Conservation (phyloP, 2,888 invertebrate genomes). For the Acanthosepion pharaonis region DNA sequence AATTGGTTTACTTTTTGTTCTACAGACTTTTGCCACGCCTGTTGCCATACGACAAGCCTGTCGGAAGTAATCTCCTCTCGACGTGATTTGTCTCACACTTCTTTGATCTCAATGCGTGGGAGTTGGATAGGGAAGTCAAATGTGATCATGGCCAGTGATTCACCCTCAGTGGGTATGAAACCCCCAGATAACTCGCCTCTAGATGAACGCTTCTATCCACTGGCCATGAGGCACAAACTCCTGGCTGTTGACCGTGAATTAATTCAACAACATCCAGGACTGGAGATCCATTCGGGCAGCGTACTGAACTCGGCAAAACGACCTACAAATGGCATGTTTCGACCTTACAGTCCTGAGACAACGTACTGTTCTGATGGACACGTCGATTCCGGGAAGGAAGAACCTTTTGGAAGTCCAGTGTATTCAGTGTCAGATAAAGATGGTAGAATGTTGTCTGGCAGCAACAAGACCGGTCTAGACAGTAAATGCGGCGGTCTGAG, state of each 20-base stretch:
- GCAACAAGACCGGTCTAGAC: background rate
- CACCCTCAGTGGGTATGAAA: slow-evolving; percentile 23
- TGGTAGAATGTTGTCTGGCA: background rate
- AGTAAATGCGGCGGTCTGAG: background rate
- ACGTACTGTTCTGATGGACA: background rate
- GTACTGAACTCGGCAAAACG: background rate
- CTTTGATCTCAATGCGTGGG: slow-evolving; percentile 8
- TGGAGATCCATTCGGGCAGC: background rate
- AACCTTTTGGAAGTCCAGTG: background rate
- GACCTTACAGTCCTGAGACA: slow-evolving; percentile 42
- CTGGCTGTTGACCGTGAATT: slow-evolving; percentile 14
- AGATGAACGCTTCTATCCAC: slow-evolving; percentile 35
- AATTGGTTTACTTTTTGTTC: background rate
- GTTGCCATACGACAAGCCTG: background rate
- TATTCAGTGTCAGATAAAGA: background rate
- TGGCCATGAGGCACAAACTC: background rate
- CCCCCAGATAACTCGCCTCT: background rate
- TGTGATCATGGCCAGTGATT: background rate
- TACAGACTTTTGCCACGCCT: background rate
- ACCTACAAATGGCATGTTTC: slow-evolving; percentile 24
- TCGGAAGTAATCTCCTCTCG: background rate
- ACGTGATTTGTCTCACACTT: background rate
- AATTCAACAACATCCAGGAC: slow-evolving; percentile 34
- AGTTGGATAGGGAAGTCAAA: background rate
- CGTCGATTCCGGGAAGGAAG: background rate